A percentile compares a stretch with the other conserved stretches of the same genome.
Conservation (phyloP, 2,113 vertebrate species). For the Numida meleagris region DNA sequence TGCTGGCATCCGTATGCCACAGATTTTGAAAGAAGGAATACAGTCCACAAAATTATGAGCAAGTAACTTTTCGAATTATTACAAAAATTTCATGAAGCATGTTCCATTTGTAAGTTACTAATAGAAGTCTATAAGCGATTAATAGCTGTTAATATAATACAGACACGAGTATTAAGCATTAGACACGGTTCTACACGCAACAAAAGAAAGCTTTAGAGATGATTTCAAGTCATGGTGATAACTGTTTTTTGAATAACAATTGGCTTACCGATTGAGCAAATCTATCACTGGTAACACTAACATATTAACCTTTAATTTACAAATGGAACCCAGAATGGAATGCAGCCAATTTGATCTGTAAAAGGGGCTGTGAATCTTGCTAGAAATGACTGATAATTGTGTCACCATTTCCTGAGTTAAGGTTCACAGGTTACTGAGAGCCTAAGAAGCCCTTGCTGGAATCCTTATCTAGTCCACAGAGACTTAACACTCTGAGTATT, state of each 20-base stretch:
- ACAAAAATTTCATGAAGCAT: neutral
- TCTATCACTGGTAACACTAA: slow-evolving; percentile 34
- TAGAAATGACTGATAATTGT: neutral
- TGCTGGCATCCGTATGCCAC: neutral
- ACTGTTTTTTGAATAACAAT: slow-evolving; percentile 33
- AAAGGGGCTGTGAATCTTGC: slow-evolving; percentile 32
- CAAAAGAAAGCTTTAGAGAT: neutral
- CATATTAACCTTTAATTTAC: slow-evolving; percentile 54
- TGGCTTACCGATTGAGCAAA: neutral
- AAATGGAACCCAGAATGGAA: slow-evolving; percentile 20
- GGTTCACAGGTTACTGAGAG: slow-evolving; percentile 29
- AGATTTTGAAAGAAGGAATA: neutral
- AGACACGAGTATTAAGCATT: neutral
- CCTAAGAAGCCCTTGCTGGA: neutral
- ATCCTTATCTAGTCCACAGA: neutral
- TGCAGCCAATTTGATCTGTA: slow-evolving; percentile 37
- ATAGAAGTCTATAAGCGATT: neutral
- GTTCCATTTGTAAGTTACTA: neutral
- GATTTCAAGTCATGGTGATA: neutral
- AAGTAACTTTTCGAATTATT: neutral
- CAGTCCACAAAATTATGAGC: neutral
- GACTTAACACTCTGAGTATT: neutral
- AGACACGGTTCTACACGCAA: neutral
- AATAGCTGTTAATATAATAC: neutral
- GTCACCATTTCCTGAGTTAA: neutral